Percentiles rank a stretch among this genome's conserved stretches.
Conservation (phyloP, 2,888 invertebrate species). For the Maniola hyperantus region DNA sequence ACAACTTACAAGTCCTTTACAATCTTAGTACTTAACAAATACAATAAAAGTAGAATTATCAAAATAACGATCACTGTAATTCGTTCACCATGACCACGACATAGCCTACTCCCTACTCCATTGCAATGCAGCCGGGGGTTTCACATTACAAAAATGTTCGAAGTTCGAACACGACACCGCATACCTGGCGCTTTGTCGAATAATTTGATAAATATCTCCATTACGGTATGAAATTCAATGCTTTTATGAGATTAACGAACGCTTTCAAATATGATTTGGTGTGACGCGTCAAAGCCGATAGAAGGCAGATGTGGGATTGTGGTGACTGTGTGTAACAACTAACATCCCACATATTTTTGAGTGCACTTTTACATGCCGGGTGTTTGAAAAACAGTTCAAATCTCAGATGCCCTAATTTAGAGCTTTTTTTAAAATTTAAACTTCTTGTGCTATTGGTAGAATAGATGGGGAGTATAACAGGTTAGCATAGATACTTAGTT, state of each 20-base stretch:
- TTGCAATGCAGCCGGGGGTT: constrained; percentile 26
- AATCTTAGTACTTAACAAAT: no score
- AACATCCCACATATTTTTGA: constrained; percentile 17
- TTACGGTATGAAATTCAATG: constrained; percentile 47
- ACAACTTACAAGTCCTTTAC: no score
- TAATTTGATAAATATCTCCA: constrained; percentile 56
- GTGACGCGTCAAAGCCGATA: constrained; percentile 37
- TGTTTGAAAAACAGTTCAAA: background rate
- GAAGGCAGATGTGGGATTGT: constrained; percentile 37
- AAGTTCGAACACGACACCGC: constrained; percentile 43
- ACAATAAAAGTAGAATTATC: background rate
- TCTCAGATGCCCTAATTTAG: no score
- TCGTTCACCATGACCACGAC: background rate
- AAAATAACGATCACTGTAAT: constrained; percentile 30
- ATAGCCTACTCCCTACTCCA: background rate
- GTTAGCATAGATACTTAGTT: no score
- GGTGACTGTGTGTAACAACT: constrained; percentile 21
- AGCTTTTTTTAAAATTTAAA: no score
- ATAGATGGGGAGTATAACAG: no score
- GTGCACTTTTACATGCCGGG: constrained; percentile 4
- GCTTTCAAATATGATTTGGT: constrained; percentile 48
- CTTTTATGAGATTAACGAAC: constrained; percentile 50
- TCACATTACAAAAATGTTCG: constrained; percentile 40
- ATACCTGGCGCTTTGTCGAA: constrained; percentile 46
- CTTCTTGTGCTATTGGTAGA: no score